Evolutionary conservation across 2,888 invertebrate species (phyloP).

Genomic region (Lithophane semibrunnea): DNA sequence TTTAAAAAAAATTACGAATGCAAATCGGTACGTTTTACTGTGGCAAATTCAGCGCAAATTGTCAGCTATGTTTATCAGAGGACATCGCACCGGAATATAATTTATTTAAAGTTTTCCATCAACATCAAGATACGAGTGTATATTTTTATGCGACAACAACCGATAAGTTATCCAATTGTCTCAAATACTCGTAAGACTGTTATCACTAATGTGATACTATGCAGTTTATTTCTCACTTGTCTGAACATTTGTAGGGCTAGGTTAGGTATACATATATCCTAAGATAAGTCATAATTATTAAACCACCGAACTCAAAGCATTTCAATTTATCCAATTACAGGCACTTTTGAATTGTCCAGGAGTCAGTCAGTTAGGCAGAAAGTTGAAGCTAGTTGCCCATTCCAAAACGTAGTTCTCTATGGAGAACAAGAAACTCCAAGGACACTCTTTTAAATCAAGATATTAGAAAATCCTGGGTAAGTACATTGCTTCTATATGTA

Average conservation of each 20-base stretch:
- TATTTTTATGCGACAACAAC: slow-evolving; percentile 41
- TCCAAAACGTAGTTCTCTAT: neutral
- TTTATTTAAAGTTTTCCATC: slow-evolving; percentile 40
- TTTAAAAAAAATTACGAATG: neutral
- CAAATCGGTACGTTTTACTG: neutral
- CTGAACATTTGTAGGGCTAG: neutral
- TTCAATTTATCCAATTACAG: neutral
- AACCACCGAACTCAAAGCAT: neutral
- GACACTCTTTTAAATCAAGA: no score
- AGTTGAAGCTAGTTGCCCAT: neutral
- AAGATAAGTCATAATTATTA: neutral
- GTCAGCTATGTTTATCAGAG: slow-evolving; percentile 27
- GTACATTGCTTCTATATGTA: no score
- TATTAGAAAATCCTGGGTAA: no score
- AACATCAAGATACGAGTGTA: slow-evolving; percentile 43
- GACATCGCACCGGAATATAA: slow-evolving; percentile 19
- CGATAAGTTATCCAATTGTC: slow-evolving; percentile 47
- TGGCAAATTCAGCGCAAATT: neutral
- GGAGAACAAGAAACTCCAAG: no score
- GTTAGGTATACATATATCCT: no score
- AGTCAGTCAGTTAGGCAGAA: neutral
- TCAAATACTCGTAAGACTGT: neutral
- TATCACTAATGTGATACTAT: slow-evolving; percentile 24
- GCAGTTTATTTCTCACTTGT: slow-evolving; percentile 12
- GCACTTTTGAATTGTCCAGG: neutral